Evolutionary conservation across 2,888 invertebrate species (phyloP), one percentile per base, ranked within the genome.

Genomic region (Pollenia griseotomentosa): DNA sequence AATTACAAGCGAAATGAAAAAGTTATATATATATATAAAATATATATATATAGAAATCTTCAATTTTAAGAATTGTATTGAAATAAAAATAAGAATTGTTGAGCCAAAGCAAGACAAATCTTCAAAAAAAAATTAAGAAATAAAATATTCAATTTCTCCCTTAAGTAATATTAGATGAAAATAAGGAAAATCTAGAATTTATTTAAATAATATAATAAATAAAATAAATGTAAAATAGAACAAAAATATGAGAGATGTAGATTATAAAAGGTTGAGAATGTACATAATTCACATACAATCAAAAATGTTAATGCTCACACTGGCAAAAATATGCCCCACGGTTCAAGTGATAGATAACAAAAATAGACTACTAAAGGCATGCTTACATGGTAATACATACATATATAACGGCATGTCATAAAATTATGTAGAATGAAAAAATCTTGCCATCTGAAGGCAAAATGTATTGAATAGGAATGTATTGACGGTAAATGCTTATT

Each of bases 131-230:
- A n/a, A 14, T 14, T 19, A 14, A 19, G 19, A 42, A 19, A n/a
- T n/a, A 42, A 19, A 53, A 70, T 61, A 83, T 83, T 57, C n/a
- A 83, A 77, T 63, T 75, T 70, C 42, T 70, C 82, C 75, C 74
- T 10, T 23, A 82, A 75, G 74, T 75, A 66, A 82, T 16, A 82
- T 82, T 74, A 51, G 48, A 42, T 57, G 23, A 19, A 74, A 74
- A 16, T 1, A 48, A 53, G 66, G 33, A 75, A 33, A 74, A 55
- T 23, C 14, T 46, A 51, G 23, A 46, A 57, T 59, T 42, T 70
- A 79, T 79, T 70, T 42, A 55, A 77, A 46, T n/a, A 61, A 82
- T 53, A 57, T 40, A 16, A 33, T 33, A 75, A 51, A 46, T 57
- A 59, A 33, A 12, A 14, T n/a, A 63, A 14, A 42, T 8, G 19